These are phyloP conservation scores for Pelodytes ibericus DNA, from an alignment of 2,797 vertebrate genomes.

Conservation along the genomic window DNA sequence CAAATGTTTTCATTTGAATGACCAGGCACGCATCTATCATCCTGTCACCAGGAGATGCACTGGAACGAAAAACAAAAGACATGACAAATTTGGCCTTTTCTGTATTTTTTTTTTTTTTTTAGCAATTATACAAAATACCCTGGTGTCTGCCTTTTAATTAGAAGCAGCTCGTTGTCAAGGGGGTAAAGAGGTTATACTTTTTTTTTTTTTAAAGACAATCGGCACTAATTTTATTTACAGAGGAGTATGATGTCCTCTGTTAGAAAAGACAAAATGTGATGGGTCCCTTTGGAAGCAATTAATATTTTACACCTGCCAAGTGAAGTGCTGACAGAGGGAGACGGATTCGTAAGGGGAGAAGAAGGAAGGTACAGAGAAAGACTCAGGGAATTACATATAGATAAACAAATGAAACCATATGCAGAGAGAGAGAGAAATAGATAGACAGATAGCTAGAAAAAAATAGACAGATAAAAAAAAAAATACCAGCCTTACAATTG, in stretches of 20 bases:
- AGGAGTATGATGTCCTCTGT: slow-evolving; percentile 73
- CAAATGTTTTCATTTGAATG: slow-evolving; percentile 43
- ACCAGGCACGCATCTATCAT: slow-evolving; percentile 45
- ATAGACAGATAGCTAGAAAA: background rate
- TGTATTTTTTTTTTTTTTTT: slow-evolving; percentile 69
- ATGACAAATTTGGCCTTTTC: slow-evolving; percentile 79
- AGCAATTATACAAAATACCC: slow-evolving; percentile 78
- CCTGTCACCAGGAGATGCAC: slow-evolving; percentile 63
- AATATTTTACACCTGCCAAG: slow-evolving; percentile 84
- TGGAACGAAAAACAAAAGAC: slow-evolving; percentile 75
- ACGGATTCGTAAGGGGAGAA: background rate
- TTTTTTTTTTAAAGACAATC: slow-evolving; percentile 27
- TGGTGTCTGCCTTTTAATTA: slow-evolving; percentile 67
- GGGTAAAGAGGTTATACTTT: slow-evolving; percentile 65
- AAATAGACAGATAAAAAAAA: background rate
- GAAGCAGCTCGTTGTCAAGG: slow-evolving; percentile 74
- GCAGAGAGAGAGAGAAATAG: no score
- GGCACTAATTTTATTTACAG: slow-evolving; percentile 72
- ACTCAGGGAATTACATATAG: background rate
- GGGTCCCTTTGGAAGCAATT: slow-evolving; percentile 78
- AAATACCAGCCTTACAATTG: no score
- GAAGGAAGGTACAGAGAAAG: slow-evolving; percentile 1
- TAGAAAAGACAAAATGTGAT: slow-evolving; percentile 72
- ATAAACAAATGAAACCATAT: background rate
- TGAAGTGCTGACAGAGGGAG: slow-evolving; percentile 59